These are phyloP conservation scores for Drosophila sulfurigaster DNA, from an alignment of 1,140 invertebrate genomes.

Conservation along the genomic window DNA sequence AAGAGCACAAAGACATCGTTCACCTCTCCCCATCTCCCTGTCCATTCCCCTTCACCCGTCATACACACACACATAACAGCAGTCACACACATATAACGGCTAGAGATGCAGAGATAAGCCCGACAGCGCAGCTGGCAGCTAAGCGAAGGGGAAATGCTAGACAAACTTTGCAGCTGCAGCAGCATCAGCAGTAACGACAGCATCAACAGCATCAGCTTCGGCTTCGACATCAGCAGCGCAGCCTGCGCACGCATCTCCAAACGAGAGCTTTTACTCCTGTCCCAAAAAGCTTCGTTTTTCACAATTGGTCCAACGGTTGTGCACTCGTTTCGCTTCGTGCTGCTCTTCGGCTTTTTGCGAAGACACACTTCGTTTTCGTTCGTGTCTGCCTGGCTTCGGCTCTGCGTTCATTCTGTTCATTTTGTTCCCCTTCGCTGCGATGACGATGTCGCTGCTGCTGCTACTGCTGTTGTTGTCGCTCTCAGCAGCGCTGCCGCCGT, in stretches of 20 bases:
- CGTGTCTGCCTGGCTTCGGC: conserved; percentile 33
- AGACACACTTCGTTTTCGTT: conserved; percentile 24
- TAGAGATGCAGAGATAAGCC: conserved; percentile 70
- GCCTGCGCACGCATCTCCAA: conserved; percentile 63
- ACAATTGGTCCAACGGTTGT: conserved; percentile 6
- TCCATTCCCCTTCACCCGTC: background rate
- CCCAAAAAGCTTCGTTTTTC: conserved; percentile 62
- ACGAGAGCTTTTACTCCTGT: conserved; percentile 48
- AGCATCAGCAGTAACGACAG: conserved; percentile 14
- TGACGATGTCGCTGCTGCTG: background rate
- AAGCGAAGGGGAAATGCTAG: conserved; percentile 40
- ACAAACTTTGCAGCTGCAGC: conserved; percentile 44
- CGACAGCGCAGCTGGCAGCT: conserved; percentile 49
- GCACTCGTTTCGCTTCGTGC: conserved; percentile 48
- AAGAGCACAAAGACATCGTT: conserved; percentile 46
- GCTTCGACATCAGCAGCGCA: conserved; percentile 31
- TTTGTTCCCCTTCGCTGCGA: conserved; percentile 57
- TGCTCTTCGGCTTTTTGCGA: conserved; percentile 21
- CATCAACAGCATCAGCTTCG: conserved; percentile 27
- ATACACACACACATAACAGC: background rate
- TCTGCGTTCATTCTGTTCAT: conserved; percentile 50
- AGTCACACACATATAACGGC: background rate
- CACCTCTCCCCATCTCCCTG: background rate
- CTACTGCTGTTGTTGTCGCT: background rate
- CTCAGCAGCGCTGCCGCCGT: conserved; percentile 4